Evolutionary conservation across 2,113 vertebrate species (phyloP).

Genomic region (Entomyzon cyanotis): DNA sequence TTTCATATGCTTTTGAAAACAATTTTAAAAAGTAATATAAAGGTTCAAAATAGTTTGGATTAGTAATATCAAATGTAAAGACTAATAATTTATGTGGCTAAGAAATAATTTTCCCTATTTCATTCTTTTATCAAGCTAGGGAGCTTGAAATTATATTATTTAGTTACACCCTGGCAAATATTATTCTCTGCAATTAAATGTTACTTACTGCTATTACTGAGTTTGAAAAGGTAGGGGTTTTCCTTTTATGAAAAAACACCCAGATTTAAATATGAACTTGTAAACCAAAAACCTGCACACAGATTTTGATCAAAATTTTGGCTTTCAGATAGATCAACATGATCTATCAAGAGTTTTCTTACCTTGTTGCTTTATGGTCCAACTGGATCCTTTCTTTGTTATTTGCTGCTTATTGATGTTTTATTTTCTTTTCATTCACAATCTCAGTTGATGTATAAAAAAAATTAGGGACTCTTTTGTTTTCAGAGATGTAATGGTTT

Average conservation of each 20-base stretch:
- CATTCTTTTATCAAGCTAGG: neutral
- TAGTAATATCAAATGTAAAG: neutral
- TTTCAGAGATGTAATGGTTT: conserved; percentile 24
- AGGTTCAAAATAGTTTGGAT: neutral
- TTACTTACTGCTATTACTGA: neutral
- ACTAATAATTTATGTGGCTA: neutral
- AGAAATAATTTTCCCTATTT: neutral
- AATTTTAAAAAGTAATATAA: neutral
- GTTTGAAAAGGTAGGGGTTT: neutral
- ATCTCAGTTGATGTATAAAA: neutral
- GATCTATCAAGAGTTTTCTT: conserved; percentile 5
- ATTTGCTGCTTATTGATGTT: neutral
- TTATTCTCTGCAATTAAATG: neutral
- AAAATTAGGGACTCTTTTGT: conserved; percentile 36
- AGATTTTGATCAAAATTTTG: neutral
- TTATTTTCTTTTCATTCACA: neutral
- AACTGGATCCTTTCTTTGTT: neutral
- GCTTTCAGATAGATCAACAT: neutral
- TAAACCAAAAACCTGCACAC: neutral
- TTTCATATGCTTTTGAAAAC: neutral
- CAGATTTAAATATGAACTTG: neutral
- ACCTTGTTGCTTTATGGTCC: neutral
- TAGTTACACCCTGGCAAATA: neutral
- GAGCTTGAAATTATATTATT: neutral
- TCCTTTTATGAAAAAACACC: neutral